A percentile compares a stretch with the other conserved stretches of the same genome.
These are phyloP conservation scores for Pristionchus japonicus DNA, from an alignment of 2,888 invertebrate species.

Conservation along the genomic window DNA sequence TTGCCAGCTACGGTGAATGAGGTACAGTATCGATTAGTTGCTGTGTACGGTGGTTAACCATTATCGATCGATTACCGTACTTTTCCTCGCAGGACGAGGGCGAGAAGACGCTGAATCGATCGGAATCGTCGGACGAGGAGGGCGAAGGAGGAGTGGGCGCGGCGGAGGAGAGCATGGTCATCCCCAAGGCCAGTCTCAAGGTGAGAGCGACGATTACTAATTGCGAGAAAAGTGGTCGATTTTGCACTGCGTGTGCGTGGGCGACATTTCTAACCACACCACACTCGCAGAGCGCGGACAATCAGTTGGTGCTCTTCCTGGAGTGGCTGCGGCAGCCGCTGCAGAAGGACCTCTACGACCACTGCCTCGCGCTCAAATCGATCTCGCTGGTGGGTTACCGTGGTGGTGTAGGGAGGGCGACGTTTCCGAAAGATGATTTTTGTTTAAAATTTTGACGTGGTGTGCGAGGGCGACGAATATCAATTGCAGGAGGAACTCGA, in stretches of 20 bases:
- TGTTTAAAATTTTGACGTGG: neutral
- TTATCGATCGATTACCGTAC: constrained; percentile 47
- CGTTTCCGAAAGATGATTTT: neutral
- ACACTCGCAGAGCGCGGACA: constrained; percentile 18
- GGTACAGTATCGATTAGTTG: too few relatives aligned
- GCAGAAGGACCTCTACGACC: constrained; percentile 63
- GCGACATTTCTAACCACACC: neutral
- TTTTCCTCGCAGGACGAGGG: constrained; percentile 44
- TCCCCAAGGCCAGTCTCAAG: constrained; percentile 40
- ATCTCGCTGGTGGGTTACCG: constrained; percentile 59
- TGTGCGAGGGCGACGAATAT: neutral
- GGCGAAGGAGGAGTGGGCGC: constrained; percentile 48
- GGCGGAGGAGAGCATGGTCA: constrained; percentile 34
- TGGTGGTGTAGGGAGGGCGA: neutral
- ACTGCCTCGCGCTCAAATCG: constrained; percentile 63
- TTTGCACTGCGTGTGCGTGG: constrained; percentile 5
- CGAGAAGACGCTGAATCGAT: constrained; percentile 56
- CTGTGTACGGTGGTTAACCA: too few relatives aligned
- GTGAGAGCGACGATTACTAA: constrained; percentile 3
- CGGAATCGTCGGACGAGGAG: constrained; percentile 49
- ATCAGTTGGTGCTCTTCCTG: constrained; percentile 54
- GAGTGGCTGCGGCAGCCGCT: constrained; percentile 61
- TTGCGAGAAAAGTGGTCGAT: neutral
- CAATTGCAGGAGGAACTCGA: constrained; percentile 59
- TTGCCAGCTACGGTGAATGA: neutral